Base-by-base conservation (phyloP, 92 coral and sea anemone species). In the Palythoa heliodiscus region DNA sequence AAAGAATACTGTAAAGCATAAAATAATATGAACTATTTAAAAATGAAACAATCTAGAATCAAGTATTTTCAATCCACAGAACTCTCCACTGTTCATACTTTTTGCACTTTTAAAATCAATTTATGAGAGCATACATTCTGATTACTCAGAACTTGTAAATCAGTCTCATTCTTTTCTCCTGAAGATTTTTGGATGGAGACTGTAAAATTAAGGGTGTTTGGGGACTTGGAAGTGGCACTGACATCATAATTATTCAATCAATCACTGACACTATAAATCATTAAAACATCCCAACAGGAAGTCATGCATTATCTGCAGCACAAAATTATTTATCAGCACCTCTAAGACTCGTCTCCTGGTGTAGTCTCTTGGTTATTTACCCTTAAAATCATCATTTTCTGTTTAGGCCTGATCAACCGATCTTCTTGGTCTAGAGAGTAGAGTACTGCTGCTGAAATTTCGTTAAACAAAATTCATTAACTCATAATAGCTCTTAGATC, bases 301-400 rank as follows among this genome's bases (percentile, higher is more conserved):
- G n/a, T n/a, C n/a, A n/a, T n/a, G n/a, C n/a, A n/a, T n/a, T n/a
- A n/a, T n/a, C n/a, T n/a, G n/a, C n/a, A n/a, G n/a, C n/a, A n/a
- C n/a, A n/a, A 53, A 53, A 53, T 53, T 16, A 53, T 53, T 53
- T 53, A 53, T 53, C 52, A 53, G 58, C 58, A 53, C 58, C 58
- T 53, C 10, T 16, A 53, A 53, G 58, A 53, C 77, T 89, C n/a
- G n/a, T 5, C 78, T 83, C n/a, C n/a, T n/a, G n/a, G n/a, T n/a
- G n/a, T n/a, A n/a, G n/a, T n/a, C n/a, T n/a, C n/a, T n/a, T n/a
- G n/a, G n/a, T n/a, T n/a, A n/a, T n/a, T n/a, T n/a, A n/a, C n/a
- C n/a, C n/a, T n/a, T n/a, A n/a, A n/a, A n/a, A n/a, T n/a, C n/a
- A n/a, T n/a, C n/a, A n/a, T n/a, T n/a, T n/a, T n/a, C n/a, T n/a